phyloP scores from a whole-genome alignment of 2,797 vertebrate species.

The Gadopsis bispinosus region DNA sequence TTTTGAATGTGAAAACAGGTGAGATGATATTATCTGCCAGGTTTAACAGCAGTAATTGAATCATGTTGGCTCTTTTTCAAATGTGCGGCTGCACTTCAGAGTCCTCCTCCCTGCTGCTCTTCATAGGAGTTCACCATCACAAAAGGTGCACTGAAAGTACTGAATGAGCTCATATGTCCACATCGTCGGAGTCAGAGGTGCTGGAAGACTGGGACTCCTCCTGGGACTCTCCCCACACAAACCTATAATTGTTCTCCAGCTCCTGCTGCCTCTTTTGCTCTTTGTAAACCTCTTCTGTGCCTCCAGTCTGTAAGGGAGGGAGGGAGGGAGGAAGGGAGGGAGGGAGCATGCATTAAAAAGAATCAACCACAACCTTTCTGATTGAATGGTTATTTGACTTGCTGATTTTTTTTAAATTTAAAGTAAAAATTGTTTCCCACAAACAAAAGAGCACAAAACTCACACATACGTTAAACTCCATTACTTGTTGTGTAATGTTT shows the following conservation, averaged over 20 bases:
- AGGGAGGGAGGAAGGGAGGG: neutral
- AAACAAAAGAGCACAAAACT: neutral
- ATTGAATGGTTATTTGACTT: neutral
- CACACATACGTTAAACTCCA: neutral
- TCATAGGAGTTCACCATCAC: slow-evolving; percentile 64
- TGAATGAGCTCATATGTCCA: slow-evolving; percentile 88
- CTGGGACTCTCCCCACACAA: slow-evolving; percentile 90
- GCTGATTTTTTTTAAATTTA: neutral
- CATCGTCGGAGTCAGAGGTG: slow-evolving; percentile 88
- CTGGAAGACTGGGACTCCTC: slow-evolving; percentile 83
- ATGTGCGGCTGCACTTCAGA: slow-evolving; percentile 42
- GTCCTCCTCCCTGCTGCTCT: slow-evolving; percentile 47
- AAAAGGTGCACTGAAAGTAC: slow-evolving; percentile 14
- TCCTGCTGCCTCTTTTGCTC: slow-evolving; percentile 92
- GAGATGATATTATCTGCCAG: slow-evolving; percentile 49
- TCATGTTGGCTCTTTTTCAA: slow-evolving; percentile 38
- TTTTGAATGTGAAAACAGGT: slow-evolving; percentile 70
- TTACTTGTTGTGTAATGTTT: neutral
- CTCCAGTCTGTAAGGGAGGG: slow-evolving; percentile 87
- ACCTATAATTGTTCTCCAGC: slow-evolving; percentile 93
- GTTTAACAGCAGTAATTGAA: slow-evolving; percentile 56
- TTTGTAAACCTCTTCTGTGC: slow-evolving; percentile 92
- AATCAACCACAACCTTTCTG: neutral
- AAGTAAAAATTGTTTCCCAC: no score
- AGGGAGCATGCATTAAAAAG: neutral